These are phyloP conservation scores for Nerophis lumbriciformis DNA, from an alignment of 2,113 vertebrate genomes.

Conservation along the genomic window DNA sequence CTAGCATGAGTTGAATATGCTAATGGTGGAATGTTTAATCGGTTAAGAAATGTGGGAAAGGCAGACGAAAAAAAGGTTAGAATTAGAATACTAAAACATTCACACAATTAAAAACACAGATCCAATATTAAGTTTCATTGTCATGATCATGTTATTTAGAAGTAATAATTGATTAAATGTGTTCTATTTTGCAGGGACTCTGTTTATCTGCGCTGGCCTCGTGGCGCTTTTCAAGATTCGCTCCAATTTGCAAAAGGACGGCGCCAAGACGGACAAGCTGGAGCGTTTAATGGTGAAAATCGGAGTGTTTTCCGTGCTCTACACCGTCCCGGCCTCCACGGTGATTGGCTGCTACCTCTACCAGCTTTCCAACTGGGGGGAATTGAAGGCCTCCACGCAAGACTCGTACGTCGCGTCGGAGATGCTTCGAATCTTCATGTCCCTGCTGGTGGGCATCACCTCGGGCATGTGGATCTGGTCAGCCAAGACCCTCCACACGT, in stretches of 20 bases:
- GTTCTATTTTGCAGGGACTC: constrained; percentile 67
- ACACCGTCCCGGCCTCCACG: constrained; percentile 93
- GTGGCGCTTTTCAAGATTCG: constrained; percentile 98
- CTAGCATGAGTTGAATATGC: no score
- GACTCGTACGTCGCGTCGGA: constrained; percentile 94
- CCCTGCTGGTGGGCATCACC: constrained; percentile 92
- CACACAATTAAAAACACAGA: no score
- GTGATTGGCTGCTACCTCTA: constrained; percentile 98
- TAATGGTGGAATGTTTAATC: no score
- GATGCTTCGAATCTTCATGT: constrained; percentile 98
- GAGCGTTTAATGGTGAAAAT: constrained; percentile 99
- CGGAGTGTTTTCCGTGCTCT: constrained; percentile 96
- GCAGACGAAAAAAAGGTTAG: no score
- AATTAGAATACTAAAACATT: no score
- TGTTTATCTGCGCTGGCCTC: constrained; percentile 93
- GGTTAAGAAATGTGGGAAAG: no score
- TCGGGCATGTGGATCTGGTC: constrained; percentile 99
- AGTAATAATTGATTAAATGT: background rate
- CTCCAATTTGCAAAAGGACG: constrained; percentile 97
- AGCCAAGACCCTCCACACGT: constrained; percentile 95
- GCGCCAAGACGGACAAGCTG: constrained; percentile 96
- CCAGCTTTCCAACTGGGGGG: constrained; percentile 90
- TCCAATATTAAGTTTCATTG: background rate
- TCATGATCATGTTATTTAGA: background rate
- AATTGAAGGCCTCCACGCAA: constrained; percentile 81